Evolutionary conservation across 2,797 vertebrate genomes (phyloP), one percentile per base, ranked within the genome.

Genomic region (Pseudopleuronectes americanus): DNA sequence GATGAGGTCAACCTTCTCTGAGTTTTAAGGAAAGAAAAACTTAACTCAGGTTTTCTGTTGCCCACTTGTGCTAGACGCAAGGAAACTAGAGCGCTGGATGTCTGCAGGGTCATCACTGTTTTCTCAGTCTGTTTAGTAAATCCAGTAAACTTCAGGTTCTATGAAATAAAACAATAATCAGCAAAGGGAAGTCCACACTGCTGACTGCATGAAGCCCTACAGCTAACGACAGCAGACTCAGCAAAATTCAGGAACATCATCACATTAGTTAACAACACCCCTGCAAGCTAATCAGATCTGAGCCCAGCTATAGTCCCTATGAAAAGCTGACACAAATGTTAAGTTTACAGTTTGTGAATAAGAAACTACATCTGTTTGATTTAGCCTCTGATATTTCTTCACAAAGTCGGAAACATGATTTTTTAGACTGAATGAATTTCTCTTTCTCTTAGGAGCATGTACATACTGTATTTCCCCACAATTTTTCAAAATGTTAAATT

Each of bases 141-240:
- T 38, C 36, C 36, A 38, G 38, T 33, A 51, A 61, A 8, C 4
- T 36, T 54, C 33, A 54, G 52, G 36, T 41, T 19, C 13, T 47
- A 17, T 33, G 31, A 66, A 1, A 63, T 38, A 23, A 19, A 74
- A 19, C 36, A 1, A 28, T 24, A 67, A 41, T 6, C 56, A 17
- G 56, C 21, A 76, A 84, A 61, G 48, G 80, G 77, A 84, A 84
- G 77, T 74, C 53, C 54, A 64, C 16, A 10, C 60, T 77, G 70
- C 67, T 79, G 77, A 82, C 61, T 71, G 52, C 0, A 9, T 43
- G 17, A 57, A 64, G 24, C 26, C 38, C 57, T 17, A n/a, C 24
- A 14, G 51, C 43, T 54, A 17, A 48, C 26, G 38, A 45, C 43
- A 57, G 69, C 79, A 22, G 8, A 76, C 48, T 81, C 75, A 79